Base-by-base conservation (phyloP, 2,888 invertebrate species). In the Phragmatobia fuliginosa region DNA sequence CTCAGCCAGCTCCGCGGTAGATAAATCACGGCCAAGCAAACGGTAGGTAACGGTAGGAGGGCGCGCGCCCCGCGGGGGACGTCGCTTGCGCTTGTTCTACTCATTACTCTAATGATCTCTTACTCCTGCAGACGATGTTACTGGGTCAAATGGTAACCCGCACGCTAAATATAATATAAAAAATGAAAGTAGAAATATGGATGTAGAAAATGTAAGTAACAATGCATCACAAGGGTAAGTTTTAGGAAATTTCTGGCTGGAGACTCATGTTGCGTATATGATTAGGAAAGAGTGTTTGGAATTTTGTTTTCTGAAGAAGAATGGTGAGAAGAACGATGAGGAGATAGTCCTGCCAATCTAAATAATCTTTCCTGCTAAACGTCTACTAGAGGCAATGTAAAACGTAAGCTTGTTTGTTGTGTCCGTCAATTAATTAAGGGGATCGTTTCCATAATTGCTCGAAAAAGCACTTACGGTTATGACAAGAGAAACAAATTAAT, bases 21-120 rank as follows among this genome's bases (percentile, higher is more conserved):
- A 71, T 66, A 52, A 68, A 76, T 71, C 74, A 73, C 64, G 59
- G 59, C 62, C 49, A 31, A 63, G 58, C 60, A 74, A 72, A 73
- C 73, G 64, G 70, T 68, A 63, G 61, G 31, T 41, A 68, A 59
- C 52, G 68, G 66, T 60, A 78, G 72, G 62, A 5, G 36, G 70
- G 75, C 79, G 76, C 73, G 11, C 52, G 67, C 60, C 33, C 60
- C 33, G 36, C 31, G 36, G 60, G 25, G 36, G 14, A 49, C 45
- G 32, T 63, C 49, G 63, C 32, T 32, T 31, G 32, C 32, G 11
- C 32, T n/a, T 18, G 45, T 49, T 14, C 28, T 31, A 45, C 45
- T 45, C 41, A 45, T 62, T 63, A 49, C 64, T 31, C 31, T 64
- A 25, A 69, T 28, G 56, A 56, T 28, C 56, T 56, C 56, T 56